Base-by-base conservation (phyloP, 1,140 invertebrate species). In the Hylaeus anthracinus region DNA sequence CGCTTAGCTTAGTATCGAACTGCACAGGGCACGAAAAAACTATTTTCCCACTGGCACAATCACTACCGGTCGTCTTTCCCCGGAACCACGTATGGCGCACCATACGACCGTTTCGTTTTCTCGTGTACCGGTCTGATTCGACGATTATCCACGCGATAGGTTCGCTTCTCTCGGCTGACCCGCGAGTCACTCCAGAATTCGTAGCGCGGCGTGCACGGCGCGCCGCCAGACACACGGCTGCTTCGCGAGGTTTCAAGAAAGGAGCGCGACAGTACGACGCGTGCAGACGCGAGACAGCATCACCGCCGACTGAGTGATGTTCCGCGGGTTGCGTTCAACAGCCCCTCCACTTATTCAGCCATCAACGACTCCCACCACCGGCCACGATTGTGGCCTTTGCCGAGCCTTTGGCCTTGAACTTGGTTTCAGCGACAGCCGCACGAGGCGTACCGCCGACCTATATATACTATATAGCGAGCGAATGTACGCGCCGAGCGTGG, bases 371-470 rank as follows among this genome's bases (percentile, higher is more conserved):
- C 90, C 89, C 91, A 89, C 90, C 89, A 85, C 82, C 71, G 69
- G 83, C 78, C 71, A 82, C 88, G 90, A 91, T 93, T 91, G 92
- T 92, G 92, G 93, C 93, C 92, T 93, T 93, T 93, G 91, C 92
- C 90, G 90, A 93, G 93, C 91, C 91, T 93, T 92, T 93, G 93
- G 93, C 95, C 96, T 96, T 96, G 95, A 96, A 96, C 95, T 96
- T 96, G 95, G 94, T 93, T 94, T 93, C 93, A 92, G 93, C 92
- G 94, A 90, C 90, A 92, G 92, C 93, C 92, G 91, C 90, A 88
- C 88, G 91, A 91, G 92, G 92, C 92, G 90, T 91, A 91, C 87
- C 88, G 88, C 89, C 90, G 90, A 92, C 90, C 90, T 92, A 93
- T 92, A 92, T 92, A 89, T 72, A 79, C 83, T 83, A 83, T 87